Base-by-base conservation (phyloP, 2,113 vertebrate species). In the Myrmecophaga tridactyla region DNA sequence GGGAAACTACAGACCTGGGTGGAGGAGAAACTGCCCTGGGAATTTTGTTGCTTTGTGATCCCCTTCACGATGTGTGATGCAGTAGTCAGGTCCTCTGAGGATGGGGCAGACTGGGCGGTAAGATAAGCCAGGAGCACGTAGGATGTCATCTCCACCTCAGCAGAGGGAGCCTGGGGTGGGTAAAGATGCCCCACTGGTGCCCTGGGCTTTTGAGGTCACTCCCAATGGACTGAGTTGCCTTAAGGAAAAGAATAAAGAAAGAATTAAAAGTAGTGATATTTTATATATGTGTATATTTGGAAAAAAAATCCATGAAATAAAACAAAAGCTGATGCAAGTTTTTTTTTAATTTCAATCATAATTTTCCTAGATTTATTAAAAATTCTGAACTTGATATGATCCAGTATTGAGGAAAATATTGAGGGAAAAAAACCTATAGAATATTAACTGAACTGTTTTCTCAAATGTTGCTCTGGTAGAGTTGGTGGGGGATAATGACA, bases 31-130 rank as follows among this genome's bases (percentile, higher is more conserved):
- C 98, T 98, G 8, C 98, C 98, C 0, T 98, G 97, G 39, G 98
- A 93, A 41, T 98, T 98, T 94, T 98, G 98, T 69, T 98, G 98
- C 88, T 97, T 98, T 60, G 11, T 95, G 78, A 98, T 75, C 98
- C 98, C 98, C 58, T 95, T 96, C 20, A 98, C 94, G 1, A 97
- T 98, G 80, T 13, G 39, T 0, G 76, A 77, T 29, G 97, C 97
- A 6, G 89, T 70, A 29, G 23, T 73, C 25, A 98, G 96, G 39
- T 98, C 98, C 62, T 98, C 92, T 29, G 92, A 20, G 1, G 94
- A 85, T 0, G 94, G 96, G 73, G 89, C 85, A 9, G 97, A 69
- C 58, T 95, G 93, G 63, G 91, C 96, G 0, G 78, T 92, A 67
- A 98, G 95, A 27, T 96, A 34, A 86, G 97, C 89, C 4, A 98